Base-by-base conservation (phyloP, 2,113 vertebrate genomes). In the Fulica atra region DNA sequence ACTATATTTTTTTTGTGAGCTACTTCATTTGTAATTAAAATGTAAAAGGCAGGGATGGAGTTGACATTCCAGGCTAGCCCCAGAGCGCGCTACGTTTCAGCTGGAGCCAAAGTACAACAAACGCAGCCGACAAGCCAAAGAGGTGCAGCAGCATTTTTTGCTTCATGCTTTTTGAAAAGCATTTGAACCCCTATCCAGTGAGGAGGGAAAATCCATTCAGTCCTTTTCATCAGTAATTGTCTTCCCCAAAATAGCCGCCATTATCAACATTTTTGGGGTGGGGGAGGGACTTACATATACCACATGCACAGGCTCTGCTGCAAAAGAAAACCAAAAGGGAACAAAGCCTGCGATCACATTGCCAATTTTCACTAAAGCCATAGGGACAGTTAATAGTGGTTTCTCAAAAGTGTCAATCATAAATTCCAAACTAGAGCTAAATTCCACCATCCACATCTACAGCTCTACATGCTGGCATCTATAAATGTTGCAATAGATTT, bases 21-120 rank as follows among this genome's bases (percentile, higher is more conserved):
- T 74, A 60, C 85, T 96, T 92, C 89, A 95, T 96, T 97, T 96
- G 83, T 92, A 81, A 96, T 89, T 95, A 81, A 96, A 96, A 96
- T 92, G 89, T 60, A 84, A 78, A 95, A 91, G 54, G 69, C 88
- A 85, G 61, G 56, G 93, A 92, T 5, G 9, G 95, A 95, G 92
- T 57, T 96, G 95, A 73, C 59, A 89, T 94, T 96, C 88, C 93
- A 78, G 60, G 79, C 84, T 65, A 86, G 73, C 42, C 78, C 68
- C 46, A 42, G 81, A 13, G 44, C 66, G 83, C 24, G 7, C 89
- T 18, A 78, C 65, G 6, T 71, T 92, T 87, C 82, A 86, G 78
- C 81, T 77, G 33, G 64, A 96, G 93, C 92, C 78, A 77, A 88
- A 91, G 71, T 68, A 92, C 78, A 89, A 76, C 85, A 87, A 87